Evolutionary conservation across 2,113 vertebrate species (phyloP).

Genomic region (Azemiops feae): DNA sequence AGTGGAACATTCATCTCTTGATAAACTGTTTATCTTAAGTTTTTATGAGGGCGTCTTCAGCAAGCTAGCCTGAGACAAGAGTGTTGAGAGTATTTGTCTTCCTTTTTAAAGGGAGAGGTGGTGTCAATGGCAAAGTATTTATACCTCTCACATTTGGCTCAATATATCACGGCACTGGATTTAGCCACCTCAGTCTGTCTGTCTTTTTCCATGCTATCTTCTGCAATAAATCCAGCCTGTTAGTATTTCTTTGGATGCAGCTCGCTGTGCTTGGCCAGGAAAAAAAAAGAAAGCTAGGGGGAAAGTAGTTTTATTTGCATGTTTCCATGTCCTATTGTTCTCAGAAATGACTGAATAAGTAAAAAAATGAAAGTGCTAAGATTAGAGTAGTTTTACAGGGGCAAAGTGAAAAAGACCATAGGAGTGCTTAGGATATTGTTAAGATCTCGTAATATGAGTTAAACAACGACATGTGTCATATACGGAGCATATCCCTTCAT

Average conservation of each 20-base stretch:
- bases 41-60: slow-evolving; percentile 84
- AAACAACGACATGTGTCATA: neutral
- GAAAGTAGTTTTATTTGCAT: neutral
- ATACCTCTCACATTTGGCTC: slow-evolving; percentile 63
- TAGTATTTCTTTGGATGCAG: slow-evolving; percentile 53
- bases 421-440: neutral
- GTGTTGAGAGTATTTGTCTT: slow-evolving; percentile 72
- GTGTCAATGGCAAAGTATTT: slow-evolving; percentile 58
- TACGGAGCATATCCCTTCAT: neutral
- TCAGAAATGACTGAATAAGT: slow-evolving; percentile 12
- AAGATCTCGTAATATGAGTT: neutral
- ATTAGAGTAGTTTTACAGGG: neutral
- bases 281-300: slow-evolving; percentile 27
- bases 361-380: neutral
- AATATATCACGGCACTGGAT: slow-evolving; percentile 67
- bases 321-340: slow-evolving; percentile 10
- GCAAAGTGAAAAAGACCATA: too few relatives aligned
- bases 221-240: slow-evolving; percentile 59
- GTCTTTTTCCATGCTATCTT: slow-evolving; percentile 51
- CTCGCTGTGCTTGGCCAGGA: neutral
- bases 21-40: slow-evolving; percentile 84
- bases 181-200: slow-evolving; percentile 54
- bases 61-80: slow-evolving; percentile 77
- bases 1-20: slow-evolving; percentile 77
- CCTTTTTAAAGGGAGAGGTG: slow-evolving; percentile 40